phyloP scores from a whole-genome alignment of 2,113 vertebrate genomes.

The Zapus hudsonius region DNA sequence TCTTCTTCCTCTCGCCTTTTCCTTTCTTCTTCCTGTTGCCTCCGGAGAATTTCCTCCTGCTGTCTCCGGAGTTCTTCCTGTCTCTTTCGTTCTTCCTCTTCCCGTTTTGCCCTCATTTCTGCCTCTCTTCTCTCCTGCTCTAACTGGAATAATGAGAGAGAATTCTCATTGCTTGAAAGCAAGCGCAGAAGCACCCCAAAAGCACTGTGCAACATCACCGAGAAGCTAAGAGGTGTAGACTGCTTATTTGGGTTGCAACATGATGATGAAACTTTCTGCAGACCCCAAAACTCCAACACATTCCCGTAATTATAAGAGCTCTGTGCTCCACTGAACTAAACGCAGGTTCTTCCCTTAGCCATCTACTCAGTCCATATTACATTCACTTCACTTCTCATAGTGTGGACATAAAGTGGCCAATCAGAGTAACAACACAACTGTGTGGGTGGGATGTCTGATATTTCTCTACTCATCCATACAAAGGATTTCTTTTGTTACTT shows the following conservation, averaged over 20 bases:
- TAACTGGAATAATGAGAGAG: conserved; percentile 86
- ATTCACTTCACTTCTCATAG: neutral
- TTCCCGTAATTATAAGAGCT: neutral
- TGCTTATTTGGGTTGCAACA: too few relatives aligned
- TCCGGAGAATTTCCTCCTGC: conserved; percentile 93
- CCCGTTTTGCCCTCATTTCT: conserved; percentile 95
- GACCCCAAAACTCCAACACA: neutral
- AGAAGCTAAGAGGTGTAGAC: neutral
- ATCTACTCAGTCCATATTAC: neutral
- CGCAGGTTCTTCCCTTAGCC: neutral
- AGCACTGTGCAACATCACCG: neutral
- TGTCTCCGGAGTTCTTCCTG: conserved; percentile 89
- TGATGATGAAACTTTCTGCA: neutral
- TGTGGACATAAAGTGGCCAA: neutral
- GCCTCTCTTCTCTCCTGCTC: conserved; percentile 95
- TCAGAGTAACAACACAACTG: neutral
- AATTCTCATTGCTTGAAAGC: neutral
- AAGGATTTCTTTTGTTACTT: neutral
- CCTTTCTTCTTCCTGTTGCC: conserved; percentile 93
- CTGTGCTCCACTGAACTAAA: neutral
- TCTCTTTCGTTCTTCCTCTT: conserved; percentile 96
- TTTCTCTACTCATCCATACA: conserved; percentile 15
- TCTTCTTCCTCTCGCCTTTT: conserved; percentile 97
- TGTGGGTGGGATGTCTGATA: neutral
- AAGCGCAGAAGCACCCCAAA: neutral